A percentile compares a stretch with the other conserved stretches of the same genome.
phyloP scores from a whole-genome alignment of 2,113 vertebrate species.

The Apodemus sylvaticus region DNA sequence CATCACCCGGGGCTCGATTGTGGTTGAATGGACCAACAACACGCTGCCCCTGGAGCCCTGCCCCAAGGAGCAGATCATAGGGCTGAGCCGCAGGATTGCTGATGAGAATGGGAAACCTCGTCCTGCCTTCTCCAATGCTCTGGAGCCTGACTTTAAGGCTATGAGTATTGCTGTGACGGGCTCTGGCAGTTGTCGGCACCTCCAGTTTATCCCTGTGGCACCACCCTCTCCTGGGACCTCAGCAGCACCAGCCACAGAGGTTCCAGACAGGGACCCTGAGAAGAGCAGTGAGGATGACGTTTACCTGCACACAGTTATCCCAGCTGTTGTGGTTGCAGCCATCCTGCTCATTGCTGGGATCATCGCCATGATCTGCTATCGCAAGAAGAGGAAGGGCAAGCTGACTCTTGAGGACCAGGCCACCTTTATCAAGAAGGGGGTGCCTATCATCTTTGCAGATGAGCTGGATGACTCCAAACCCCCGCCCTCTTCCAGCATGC shows the following conservation, averaged over 20 bases:
- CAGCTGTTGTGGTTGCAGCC: constrained; percentile 95
- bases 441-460: constrained; percentile 97
- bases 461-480: constrained; percentile 98
- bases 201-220: constrained; percentile 89
- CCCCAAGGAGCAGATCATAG: constrained; percentile 92
- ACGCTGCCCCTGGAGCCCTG: constrained; percentile 92
- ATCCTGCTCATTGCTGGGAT: constrained; percentile 95
- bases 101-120: constrained; percentile 90
- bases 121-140: constrained; percentile 86
- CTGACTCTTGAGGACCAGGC: constrained; percentile 97
- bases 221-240: constrained; percentile 81
- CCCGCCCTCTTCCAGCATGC: constrained; percentile 96
- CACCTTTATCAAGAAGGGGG: constrained; percentile 98
- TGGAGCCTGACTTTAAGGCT: constrained; percentile 95
- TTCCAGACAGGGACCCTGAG: constrained; percentile 88
- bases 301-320: constrained; percentile 96
- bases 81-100: constrained; percentile 90
- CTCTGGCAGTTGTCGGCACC: constrained; percentile 90
- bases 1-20: constrained; percentile 92
- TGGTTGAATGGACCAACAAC: constrained; percentile 97
- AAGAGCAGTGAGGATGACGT: constrained; percentile 94
- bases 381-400: constrained; percentile 97
- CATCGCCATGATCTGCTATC: constrained; percentile 98
- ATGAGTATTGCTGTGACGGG: constrained; percentile 90
- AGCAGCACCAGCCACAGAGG: constrained; percentile 78